Percentiles rank a stretch among this genome's conserved stretches.
Conservation (phyloP, 2,113 vertebrate species). For the Nyctibius bracteatus region DNA sequence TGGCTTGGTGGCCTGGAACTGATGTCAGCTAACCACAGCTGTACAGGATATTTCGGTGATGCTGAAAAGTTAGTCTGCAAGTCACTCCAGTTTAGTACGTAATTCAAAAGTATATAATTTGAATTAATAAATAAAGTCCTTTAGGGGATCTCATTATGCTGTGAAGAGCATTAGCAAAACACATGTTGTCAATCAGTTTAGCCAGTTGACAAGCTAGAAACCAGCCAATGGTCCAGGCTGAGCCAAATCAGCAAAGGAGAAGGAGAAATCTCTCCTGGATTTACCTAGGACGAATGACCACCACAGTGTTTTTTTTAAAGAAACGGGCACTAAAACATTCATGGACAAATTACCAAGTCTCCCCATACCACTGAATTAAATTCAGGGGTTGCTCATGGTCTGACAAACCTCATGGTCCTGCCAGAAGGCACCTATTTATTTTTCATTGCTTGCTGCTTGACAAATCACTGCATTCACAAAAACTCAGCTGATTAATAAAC, state of each 20-base stretch:
- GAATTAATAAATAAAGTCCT: slow-evolving; percentile 47
- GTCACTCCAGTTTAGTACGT: not conserved
- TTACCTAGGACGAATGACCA: rapidly evolving
- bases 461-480: not conserved
- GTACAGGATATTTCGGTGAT: not conserved
- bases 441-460: not conserved
- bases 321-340: not conserved
- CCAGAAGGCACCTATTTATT: not conserved
- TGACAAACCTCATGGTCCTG: not conserved
- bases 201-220: not conserved
- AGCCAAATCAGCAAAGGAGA: not conserved
- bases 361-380: not conserved
- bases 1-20: not conserved
- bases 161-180: slow-evolving; percentile 41
- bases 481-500: not conserved
- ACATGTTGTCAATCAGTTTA: slow-evolving; percentile 1
- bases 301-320: not conserved
- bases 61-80: slow-evolving; percentile 12
- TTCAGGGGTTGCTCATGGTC: not conserved
- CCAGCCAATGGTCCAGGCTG: not conserved
- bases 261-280: not conserved
- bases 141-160: slow-evolving; percentile 13
- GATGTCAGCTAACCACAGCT: not conserved
- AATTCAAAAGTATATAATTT: slow-evolving; percentile 43
- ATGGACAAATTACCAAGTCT: not conserved